Evolutionary conservation across 2,888 invertebrate genomes (phyloP).

Genomic region (Volucella inanis): DNA sequence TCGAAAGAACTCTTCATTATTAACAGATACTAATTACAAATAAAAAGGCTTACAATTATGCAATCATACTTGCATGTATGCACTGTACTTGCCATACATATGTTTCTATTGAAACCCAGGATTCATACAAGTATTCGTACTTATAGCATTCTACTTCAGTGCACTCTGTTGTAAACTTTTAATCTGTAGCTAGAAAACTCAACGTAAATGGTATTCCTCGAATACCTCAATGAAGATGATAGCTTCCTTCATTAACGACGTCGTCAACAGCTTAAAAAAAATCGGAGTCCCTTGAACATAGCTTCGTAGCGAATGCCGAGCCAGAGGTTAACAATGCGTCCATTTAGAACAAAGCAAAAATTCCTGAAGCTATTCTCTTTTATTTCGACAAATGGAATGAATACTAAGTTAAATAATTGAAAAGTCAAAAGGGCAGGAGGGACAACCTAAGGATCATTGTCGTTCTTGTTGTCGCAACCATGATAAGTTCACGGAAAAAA

Average conservation of each 20-base stretch:
- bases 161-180: too few relatives aligned
- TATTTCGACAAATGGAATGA: constrained; percentile 72
- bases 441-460: constrained; percentile 18
- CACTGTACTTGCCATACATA: too few relatives aligned
- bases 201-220: constrained; percentile 37
- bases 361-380: constrained; percentile 70
- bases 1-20: too few relatives aligned
- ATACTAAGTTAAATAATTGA: constrained; percentile 74
- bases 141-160: too few relatives aligned
- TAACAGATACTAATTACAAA: too few relatives aligned
- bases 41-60: too few relatives aligned
- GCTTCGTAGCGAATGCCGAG: constrained; percentile 26
- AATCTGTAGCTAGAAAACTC: not conserved
- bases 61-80: too few relatives aligned
- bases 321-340: constrained; percentile 66
- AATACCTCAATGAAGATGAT: constrained; percentile 18
- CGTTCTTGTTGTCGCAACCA: not conserved
- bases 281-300: constrained; percentile 14
- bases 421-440: constrained; percentile 39
- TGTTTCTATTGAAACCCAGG: too few relatives aligned
- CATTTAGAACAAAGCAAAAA: constrained; percentile 67
- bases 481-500: constrained; percentile 22
- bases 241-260: constrained; percentile 29
- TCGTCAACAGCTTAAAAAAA: constrained; percentile 26
- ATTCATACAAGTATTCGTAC: too few relatives aligned